Evolutionary conservation across 2,888 invertebrate species (phyloP).

Genomic region (Panzeria rudis): DNA sequence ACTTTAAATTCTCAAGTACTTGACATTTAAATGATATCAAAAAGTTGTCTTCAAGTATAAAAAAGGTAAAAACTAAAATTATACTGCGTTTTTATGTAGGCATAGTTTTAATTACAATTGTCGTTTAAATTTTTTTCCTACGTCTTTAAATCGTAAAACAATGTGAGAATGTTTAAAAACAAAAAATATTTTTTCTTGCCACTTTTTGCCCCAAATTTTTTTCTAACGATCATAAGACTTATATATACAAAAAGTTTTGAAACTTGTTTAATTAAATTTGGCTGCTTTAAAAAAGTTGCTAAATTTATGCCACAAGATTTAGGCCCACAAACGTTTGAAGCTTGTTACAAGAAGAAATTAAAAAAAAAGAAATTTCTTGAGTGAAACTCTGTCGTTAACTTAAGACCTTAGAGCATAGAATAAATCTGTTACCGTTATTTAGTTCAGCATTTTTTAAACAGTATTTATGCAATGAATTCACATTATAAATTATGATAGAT

Average conservation of each 20-base stretch:
- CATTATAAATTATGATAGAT: no score
- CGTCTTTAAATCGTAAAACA: constrained; percentile 2
- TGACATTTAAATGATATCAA: background rate
- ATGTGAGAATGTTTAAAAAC: constrained; percentile 1
- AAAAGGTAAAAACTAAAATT: background rate
- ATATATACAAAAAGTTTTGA: background rate
- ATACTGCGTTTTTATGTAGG: background rate
- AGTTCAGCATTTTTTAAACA: no score
- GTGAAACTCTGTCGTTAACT: no score
- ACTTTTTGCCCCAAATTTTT: background rate
- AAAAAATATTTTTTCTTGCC: background rate
- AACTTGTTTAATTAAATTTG: constrained; percentile 42
- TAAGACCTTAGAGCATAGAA: background rate
- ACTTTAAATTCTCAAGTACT: constrained; percentile 21
- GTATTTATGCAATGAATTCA: no score
- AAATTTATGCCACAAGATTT: background rate
- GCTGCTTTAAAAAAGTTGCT: background rate
- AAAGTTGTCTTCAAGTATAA: background rate
- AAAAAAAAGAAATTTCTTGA: no score
- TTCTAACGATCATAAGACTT: constrained; percentile 10
- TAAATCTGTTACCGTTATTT: background rate
- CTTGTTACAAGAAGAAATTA: background rate
- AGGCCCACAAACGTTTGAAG: background rate
- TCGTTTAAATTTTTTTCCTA: constrained; percentile 16
- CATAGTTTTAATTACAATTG: constrained; percentile 39